These are phyloP conservation scores for Odobenus rosmarus DNA, from an alignment of 2,113 vertebrate genomes.

Conservation along the genomic window DNA sequence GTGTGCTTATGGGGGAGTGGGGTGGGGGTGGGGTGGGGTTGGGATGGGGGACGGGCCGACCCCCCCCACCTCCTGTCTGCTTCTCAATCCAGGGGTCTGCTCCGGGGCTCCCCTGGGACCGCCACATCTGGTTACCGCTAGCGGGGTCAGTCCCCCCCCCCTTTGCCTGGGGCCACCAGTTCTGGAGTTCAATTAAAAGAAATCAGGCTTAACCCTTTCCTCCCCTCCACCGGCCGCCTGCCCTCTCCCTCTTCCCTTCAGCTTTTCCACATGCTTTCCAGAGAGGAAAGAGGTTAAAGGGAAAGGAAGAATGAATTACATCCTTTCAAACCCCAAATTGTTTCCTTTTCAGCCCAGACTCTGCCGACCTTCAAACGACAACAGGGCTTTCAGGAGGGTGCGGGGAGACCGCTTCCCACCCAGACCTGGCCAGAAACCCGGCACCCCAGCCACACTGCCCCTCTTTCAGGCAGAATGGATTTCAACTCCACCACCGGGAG, in stretches of 20 bases:
- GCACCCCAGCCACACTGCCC: background rate
- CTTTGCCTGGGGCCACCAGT: conserved; percentile 96
- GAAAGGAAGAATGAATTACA: conserved; percentile 84
- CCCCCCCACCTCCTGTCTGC: conserved; percentile 82
- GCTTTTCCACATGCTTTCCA: conserved; percentile 77
- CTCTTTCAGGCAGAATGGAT: background rate
- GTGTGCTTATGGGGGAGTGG: conserved; percentile 75
- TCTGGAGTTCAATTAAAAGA: conserved; percentile 96
- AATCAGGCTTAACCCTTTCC: conserved; percentile 96
- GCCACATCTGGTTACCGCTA: conserved; percentile 99
- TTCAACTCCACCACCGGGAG: background rate
- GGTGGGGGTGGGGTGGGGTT: conserved; percentile 76
- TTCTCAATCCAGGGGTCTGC: conserved; percentile 87
- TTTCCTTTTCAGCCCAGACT: conserved; percentile 85
- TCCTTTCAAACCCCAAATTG: conserved; percentile 84
- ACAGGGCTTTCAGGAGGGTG: conserved; percentile 68
- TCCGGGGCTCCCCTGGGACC: conserved; percentile 91
- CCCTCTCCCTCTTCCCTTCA: conserved; percentile 38
- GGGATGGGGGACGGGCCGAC: conserved; percentile 54
- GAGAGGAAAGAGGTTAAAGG: conserved; percentile 84
- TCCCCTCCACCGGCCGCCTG: conserved; percentile 55
- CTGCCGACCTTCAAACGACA: conserved; percentile 77
- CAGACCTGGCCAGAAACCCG: conserved; percentile 60
- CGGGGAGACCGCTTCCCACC: conserved; percentile 42
- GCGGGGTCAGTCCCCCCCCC: conserved; percentile 94